phyloP scores from a whole-genome alignment of 2,797 vertebrate species.

The Gymnocypris eckloni region DNA sequence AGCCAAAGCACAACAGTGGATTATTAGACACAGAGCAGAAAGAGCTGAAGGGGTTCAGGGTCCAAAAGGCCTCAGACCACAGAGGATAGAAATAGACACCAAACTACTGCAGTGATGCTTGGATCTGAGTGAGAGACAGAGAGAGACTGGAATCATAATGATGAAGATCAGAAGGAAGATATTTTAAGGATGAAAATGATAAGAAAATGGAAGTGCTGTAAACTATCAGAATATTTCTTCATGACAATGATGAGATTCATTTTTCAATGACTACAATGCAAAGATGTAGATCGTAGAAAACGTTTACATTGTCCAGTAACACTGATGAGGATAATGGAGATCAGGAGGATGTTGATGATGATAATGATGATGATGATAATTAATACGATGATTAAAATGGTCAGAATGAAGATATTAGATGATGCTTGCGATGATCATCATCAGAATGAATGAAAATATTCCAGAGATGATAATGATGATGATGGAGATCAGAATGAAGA shows the following conservation, averaged over 20 bases:
- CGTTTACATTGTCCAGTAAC: neutral
- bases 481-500: neutral
- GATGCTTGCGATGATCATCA: neutral
- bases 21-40: slow-evolving; percentile 40
- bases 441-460: neutral
- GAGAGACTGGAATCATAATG: slow-evolving; percentile 16
- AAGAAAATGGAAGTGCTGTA: neutral
- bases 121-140: slow-evolving; percentile 11
- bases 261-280: neutral
- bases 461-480: neutral
- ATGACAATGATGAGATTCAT: neutral
- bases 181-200: neutral
- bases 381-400: neutral
- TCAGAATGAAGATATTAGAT: neutral
- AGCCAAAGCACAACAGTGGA: slow-evolving; percentile 43
- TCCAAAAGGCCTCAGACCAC: slow-evolving; percentile 24
- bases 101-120: slow-evolving; percentile 3
- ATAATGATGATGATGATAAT: too few species aligned
- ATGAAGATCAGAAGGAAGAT: neutral
- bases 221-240: neutral
- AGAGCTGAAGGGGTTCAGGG: slow-evolving; percentile 28
- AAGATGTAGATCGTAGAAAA: neutral
- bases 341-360: neutral
- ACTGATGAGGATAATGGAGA: neutral
- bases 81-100: slow-evolving; percentile 29